Percentiles rank a stretch among this genome's conserved stretches.
Conservation (phyloP, 30 jellyfish, hydroid and myxozoan genomes). For the Aurelia sp. region DNA sequence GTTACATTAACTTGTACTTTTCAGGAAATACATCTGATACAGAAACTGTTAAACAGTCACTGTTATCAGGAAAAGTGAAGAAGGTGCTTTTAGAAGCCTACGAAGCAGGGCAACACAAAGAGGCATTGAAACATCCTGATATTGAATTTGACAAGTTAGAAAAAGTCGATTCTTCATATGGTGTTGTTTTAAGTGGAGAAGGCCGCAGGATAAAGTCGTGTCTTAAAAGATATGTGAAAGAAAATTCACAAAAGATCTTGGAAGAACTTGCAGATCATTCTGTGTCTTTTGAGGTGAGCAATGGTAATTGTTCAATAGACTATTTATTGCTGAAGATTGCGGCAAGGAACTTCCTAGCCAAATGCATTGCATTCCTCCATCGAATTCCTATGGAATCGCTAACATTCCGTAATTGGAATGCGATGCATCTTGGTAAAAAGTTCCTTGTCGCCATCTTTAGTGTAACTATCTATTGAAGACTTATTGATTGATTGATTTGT, state of each 20-base stretch:
- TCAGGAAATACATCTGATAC: constrained; percentile 50
- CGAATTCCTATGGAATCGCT: too few relatives aligned
- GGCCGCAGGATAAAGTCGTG: constrained; percentile 39
- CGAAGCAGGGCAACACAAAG: constrained; percentile 47
- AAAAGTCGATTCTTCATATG: constrained; percentile 62
- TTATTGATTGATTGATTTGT: too few relatives aligned
- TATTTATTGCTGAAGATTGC: too few relatives aligned
- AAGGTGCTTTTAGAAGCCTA: constrained; percentile 45
- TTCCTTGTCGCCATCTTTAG: too few relatives aligned
- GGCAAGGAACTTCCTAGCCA: too few relatives aligned
- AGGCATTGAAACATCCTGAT: constrained; percentile 48
- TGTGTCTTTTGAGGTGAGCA: constrained; percentile 18
- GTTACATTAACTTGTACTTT: background rate
- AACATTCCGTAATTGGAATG: too few relatives aligned
- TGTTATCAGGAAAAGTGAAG: constrained; percentile 19
- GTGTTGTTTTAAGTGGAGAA: constrained; percentile 47
- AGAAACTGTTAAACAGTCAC: background rate
- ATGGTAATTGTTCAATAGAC: too few relatives aligned
- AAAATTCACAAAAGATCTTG: constrained; percentile 48
- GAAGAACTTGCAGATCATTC: constrained; percentile 15
- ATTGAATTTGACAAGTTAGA: constrained; percentile 25
- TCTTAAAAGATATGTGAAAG: constrained; percentile 36
- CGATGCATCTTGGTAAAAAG: too few relatives aligned
- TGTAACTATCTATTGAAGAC: too few relatives aligned
- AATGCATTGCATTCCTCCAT: too few relatives aligned